These are phyloP conservation scores for Nothobranchius furzeri DNA, from an alignment of 2,113 vertebrate genomes.

Conservation along the genomic window DNA sequence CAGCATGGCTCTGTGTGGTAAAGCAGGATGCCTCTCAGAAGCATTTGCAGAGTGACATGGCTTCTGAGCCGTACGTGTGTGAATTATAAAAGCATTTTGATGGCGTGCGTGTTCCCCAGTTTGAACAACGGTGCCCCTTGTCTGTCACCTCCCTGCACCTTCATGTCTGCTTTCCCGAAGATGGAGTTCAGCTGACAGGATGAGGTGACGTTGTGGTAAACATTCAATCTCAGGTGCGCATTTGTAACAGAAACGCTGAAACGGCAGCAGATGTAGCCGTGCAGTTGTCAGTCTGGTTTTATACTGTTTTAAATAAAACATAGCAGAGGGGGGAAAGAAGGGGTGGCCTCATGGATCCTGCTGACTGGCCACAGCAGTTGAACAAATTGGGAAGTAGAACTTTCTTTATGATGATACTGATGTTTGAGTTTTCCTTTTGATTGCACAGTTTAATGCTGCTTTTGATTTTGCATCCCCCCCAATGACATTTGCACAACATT, in stretches of 20 bases:
- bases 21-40: conserved; percentile 42
- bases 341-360: too few relatives aligned
- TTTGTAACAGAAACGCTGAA: conserved; percentile 36
- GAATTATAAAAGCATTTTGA: conserved; percentile 22
- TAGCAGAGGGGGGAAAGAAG: not conserved
- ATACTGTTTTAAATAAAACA: not conserved
- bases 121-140: conserved; percentile 22
- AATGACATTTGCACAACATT: too few relatives aligned
- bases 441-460: too few relatives aligned
- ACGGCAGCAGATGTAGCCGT: conserved; percentile 29
- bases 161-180: conserved; percentile 43
- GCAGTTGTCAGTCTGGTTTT: conserved; percentile 15
- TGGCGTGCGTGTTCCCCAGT: conserved; percentile 10
- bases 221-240: conserved; percentile 44
- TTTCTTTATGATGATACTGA: too few relatives aligned
- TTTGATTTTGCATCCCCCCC: too few relatives aligned
- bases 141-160: conserved; percentile 29
- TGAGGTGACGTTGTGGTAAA: conserved; percentile 46
- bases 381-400: too few relatives aligned
- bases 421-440: too few relatives aligned
- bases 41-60: conserved; percentile 24
- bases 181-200: conserved; percentile 43
- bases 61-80: conserved; percentile 9
- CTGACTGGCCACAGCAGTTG: too few relatives aligned
- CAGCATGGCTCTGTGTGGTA: conserved; percentile 56